Percentiles rank a stretch among this genome's conserved stretches.
These are phyloP conservation scores for Apodemus speciosus DNA, from an alignment of 2,113 vertebrate species.

Conservation along the genomic window DNA sequence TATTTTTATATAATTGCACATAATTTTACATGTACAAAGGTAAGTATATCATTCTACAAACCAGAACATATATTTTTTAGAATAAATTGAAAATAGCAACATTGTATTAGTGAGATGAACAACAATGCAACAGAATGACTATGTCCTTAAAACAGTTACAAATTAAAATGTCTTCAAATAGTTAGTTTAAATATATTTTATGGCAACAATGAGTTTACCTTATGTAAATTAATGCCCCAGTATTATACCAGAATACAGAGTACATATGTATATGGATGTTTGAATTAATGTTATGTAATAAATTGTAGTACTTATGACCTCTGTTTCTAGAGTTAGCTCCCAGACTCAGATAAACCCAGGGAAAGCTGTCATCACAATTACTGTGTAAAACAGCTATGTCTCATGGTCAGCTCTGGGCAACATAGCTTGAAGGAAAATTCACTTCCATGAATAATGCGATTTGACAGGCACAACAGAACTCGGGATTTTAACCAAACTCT, in stretches of 20 bases:
- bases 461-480: constrained; percentile 83
- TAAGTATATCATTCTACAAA: neutral
- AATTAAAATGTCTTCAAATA: constrained; percentile 42
- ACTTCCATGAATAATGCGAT: constrained; percentile 80
- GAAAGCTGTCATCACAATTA: constrained; percentile 87
- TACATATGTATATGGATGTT: neutral
- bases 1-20: neutral
- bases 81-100: neutral
- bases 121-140: constrained; percentile 30
- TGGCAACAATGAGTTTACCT: neutral
- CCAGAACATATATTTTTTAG: neutral
- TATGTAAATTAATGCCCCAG: constrained; percentile 43
- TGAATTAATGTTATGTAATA: constrained; percentile 81
- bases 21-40: constrained; percentile 28
- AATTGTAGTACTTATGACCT: constrained; percentile 77
- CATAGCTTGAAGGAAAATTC: constrained; percentile 79
- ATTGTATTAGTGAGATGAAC: neutral
- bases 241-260: neutral
- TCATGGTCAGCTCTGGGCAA: constrained; percentile 82
- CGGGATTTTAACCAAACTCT: constrained; percentile 75
- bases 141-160: constrained; percentile 25
- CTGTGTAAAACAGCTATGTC: constrained; percentile 79
- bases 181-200: neutral
- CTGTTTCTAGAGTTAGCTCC: constrained; percentile 78
- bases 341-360: constrained; percentile 74